Conservation (phyloP, 2,113 vertebrate genomes). For the Halichoerus grypus region DNA sequence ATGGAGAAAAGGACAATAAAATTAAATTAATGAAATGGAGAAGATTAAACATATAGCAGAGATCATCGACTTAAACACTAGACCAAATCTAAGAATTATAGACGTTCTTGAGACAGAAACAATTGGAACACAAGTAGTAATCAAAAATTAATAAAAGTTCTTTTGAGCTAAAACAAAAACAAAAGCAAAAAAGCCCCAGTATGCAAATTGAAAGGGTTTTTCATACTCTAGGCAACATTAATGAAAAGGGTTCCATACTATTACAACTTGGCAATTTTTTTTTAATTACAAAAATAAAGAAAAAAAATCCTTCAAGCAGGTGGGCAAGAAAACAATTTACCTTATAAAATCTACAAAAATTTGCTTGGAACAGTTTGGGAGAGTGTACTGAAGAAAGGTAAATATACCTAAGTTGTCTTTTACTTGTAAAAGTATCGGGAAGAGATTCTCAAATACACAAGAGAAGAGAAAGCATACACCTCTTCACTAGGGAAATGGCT, state of each 20-base stretch:
- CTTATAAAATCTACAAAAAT: conserved; percentile 30
- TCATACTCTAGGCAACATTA: neutral
- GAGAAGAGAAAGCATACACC: neutral
- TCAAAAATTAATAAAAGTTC: conserved; percentile 38
- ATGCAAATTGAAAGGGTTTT: conserved; percentile 37
- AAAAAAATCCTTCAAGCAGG: neutral
- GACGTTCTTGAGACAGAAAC: neutral
- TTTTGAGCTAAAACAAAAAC: neutral
- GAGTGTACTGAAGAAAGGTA: neutral
- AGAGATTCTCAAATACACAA: neutral
- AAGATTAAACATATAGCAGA: conserved; percentile 7
- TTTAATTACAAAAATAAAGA: neutral
- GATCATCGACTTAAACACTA: neutral
- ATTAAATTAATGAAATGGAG: neutral
- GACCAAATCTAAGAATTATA: neutral
- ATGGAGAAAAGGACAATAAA: neutral
- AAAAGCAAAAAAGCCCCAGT: neutral
- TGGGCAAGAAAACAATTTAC: neutral
- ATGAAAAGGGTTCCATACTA: conserved; percentile 13
- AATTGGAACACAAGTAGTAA: conserved; percentile 6
- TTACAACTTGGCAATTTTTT: neutral
- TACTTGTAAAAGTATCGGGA: neutral
- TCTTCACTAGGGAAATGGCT: neutral
- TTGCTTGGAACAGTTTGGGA: neutral
- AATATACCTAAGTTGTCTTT: conserved; percentile 5